A percentile compares a stretch with the other conserved stretches of the same genome.
phyloP scores from a whole-genome alignment of 2,113 vertebrate species.

The Megaleporinus macrocephalus region DNA sequence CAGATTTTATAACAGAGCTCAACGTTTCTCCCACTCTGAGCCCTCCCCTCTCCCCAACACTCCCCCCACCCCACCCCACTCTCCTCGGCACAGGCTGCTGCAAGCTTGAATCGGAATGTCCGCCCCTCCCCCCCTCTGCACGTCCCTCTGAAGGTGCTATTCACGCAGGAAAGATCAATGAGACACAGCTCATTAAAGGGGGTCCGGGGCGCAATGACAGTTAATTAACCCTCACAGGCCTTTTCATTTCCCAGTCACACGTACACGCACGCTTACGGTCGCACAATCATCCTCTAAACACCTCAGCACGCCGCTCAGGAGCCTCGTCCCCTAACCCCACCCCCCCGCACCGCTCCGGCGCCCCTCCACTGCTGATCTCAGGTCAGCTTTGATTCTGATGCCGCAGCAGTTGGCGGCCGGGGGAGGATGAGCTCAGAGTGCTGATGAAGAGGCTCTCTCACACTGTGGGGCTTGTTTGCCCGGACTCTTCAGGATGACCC shows the following conservation, averaged over 20 bases:
- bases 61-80: conserved; percentile 9
- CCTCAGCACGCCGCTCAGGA: background rate
- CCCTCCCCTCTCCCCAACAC: background rate
- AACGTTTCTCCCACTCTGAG: background rate
- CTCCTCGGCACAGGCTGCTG: conserved; percentile 36
- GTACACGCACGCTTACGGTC: background rate
- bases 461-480: conserved; percentile 13
- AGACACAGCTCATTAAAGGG: conserved; percentile 65
- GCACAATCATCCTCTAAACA: background rate
- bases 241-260: conserved; percentile 24
- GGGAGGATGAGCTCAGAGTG: background rate
- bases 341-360: background rate
- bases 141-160: conserved; percentile 41
- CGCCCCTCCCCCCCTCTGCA: conserved; percentile 24
- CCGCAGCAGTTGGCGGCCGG: background rate
- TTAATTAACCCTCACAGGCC: conserved; percentile 66
- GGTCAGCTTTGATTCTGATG: conserved; percentile 6
- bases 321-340: background rate
- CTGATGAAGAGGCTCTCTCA: background rate
- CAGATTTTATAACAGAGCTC: background rate
- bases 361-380: background rate
- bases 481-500: background rate
- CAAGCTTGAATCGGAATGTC: conserved; percentile 52
- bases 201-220: conserved; percentile 55
- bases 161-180: conserved; percentile 56